Base-by-base conservation (phyloP, 2,113 vertebrate species). In the Podocnemis expansa region DNA sequence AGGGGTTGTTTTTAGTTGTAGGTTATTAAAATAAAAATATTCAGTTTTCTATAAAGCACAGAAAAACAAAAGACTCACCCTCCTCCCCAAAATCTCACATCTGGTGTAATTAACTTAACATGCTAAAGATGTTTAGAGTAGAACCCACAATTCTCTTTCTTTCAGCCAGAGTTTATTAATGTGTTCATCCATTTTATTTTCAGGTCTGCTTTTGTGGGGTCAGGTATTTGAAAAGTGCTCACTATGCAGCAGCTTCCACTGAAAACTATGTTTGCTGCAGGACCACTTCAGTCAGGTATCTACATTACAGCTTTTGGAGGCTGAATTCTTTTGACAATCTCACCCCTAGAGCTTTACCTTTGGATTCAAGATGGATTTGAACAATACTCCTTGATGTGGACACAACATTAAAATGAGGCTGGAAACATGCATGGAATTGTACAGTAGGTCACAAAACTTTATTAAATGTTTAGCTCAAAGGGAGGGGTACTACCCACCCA, bases 21-120 rank as follows among this genome's bases (percentile, higher is more conserved):
- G 27, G 1, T 38, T 79, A 47, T 38, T 10, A 8, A 93, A 90
- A 81, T 70, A 2, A 3, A 12, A 60, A 31, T 60, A 31, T 79
- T 67, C 31, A n/a, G 2, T 11, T 49, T 94, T 82, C 22, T 54
- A 12, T 51, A 93, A 75, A 83, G 0, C 1, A 0, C 45, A 2
- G 10, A 88, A 84, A 92, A 3, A 3, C 22, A 47, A 31, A 91
- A 87, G 21, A 38, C 10, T 41, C 12, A 8, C 12, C 14, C 9
- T 0, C 27, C 5, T 70, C 12, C 38, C 86, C 34, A 82, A 0
- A 80, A 2, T 12, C 88, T 80, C 29, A 60, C 58, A 31, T 14
- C 58, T 8, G 3, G n/a, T 52, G 4, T 38, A n/a, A 2, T 3
- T 9, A 0, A 0, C 8, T 63, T 31, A 31, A 31, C 31, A 14